phyloP scores from a whole-genome alignment of 1,140 invertebrate genomes.

The Caenorhabditis latens region DNA sequence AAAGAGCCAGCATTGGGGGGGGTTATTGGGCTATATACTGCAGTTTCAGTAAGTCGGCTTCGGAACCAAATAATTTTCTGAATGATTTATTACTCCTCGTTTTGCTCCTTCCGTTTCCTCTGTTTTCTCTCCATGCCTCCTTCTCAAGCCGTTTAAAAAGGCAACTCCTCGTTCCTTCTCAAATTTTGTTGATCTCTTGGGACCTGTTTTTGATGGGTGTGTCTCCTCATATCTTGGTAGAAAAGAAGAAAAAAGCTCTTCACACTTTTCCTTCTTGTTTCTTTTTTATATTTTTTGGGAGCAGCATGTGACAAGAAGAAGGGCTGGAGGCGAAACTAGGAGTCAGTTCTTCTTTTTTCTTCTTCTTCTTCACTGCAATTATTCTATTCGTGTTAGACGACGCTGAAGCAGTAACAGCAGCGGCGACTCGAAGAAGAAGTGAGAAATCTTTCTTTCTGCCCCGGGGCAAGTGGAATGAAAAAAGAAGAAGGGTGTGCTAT shows the following conservation, averaged over 20 bases:
- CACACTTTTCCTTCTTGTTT: neutral
- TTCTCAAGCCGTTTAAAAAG: constrained; percentile 2
- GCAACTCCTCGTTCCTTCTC: neutral
- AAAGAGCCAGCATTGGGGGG: neutral
- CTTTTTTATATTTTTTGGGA: neutral
- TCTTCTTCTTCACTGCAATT: constrained; percentile 38
- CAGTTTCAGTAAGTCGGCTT: too few relatives aligned
- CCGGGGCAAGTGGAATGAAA: constrained; percentile 3
- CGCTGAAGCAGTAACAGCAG: neutral
- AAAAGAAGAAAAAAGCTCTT: neutral
- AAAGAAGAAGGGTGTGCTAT: constrained; percentile 31
- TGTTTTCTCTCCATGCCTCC: neutral
- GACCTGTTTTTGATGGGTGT: constrained; percentile 16
- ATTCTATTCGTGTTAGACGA: constrained; percentile 36
- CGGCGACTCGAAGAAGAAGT: neutral
- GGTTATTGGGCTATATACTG: too few relatives aligned
- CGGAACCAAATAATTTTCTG: constrained; percentile 22
- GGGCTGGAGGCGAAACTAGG: neutral
- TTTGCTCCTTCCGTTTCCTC: neutral
- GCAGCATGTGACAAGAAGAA: constrained; percentile 32
- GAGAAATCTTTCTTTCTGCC: constrained; percentile 49
- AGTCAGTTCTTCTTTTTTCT: constrained; percentile 33
- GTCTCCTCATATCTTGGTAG: neutral
- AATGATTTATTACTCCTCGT: constrained; percentile 30
- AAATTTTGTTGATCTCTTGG: constrained; percentile 46